Base-by-base conservation (phyloP, 1,140 invertebrate species). In the Hylaeus anthracinus region DNA sequence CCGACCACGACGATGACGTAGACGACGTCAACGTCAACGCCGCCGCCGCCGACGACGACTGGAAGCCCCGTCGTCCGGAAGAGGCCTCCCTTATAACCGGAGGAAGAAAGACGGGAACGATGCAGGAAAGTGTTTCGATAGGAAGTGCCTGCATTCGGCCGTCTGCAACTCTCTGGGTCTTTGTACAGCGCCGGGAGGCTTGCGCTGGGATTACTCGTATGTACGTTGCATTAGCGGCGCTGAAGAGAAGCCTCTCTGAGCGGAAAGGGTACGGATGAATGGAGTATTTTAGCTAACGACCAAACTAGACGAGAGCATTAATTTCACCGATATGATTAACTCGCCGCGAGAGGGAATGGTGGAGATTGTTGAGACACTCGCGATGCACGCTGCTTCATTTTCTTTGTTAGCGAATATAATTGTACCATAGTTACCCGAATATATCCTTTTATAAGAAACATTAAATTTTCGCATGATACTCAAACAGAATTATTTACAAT, bases 121-220 rank as follows among this genome's bases (percentile, higher is more conserved):
- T 63, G 75, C 48, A 48, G 79, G 55, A 78, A 78, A 82, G 61
- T 74, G 70, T 77, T 69, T 72, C 83, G 83, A 86, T 86, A 85
- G 70, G 65, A 85, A 43, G 70, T 58, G 37, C 48, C 63, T 78
- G 79, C 55, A 71, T 70, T 65, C 63, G 55, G 48, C 15, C 45
- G 63, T 58, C 39, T 65, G 69, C 60, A 60, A 14, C 63, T 14
- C 6, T 1, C 26, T 26, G 26, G 77, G 26, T 61, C 64, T 80
- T 75, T 74, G 79, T 61, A 45, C 64, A 12, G n/a, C 43, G 45
- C 60, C 69, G 43, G 14, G 12, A 73, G 26, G 61, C 78, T 79
- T 55, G 48, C n/a, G 58, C 48, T 26, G 61, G 53, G n/a, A 79
- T 73, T 79, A 73, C 71, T 73, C 51, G 70, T 39, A 65, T 73